A percentile compares a stretch with the other conserved stretches of the same genome.
Conservation (phyloP, 1,140 invertebrate genomes). For the Heliconius nattereri region DNA sequence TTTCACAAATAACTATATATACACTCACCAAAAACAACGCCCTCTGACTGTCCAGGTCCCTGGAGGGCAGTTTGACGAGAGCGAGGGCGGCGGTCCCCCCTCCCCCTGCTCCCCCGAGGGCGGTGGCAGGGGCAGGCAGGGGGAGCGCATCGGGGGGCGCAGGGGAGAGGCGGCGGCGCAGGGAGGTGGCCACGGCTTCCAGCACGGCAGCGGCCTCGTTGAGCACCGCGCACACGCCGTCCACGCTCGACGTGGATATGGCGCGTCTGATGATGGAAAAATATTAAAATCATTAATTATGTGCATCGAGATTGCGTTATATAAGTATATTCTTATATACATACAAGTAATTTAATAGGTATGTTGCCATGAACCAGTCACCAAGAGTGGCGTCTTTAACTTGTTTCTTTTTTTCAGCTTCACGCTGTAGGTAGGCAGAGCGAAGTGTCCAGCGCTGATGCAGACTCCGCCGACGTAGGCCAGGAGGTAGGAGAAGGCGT, state of each 20-base stretch:
- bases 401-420: too few relatives aligned
- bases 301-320: too few relatives aligned
- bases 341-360: too few relatives aligned
- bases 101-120: constrained; percentile 83
- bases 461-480: too few relatives aligned
- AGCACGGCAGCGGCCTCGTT: constrained; percentile 95
- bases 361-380: too few relatives aligned
- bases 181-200: constrained; percentile 90
- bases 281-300: too few relatives aligned
- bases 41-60: constrained; percentile 89
- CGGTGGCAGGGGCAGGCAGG: constrained; percentile 87
- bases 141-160: constrained; percentile 94
- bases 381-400: too few relatives aligned
- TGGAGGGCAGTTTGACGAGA: constrained; percentile 81
- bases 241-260: constrained; percentile 93
- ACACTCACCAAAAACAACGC: constrained; percentile 86
- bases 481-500: too few relatives aligned
- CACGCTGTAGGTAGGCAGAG: too few relatives aligned
- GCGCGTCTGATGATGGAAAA: constrained; percentile 81
- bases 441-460: too few relatives aligned
- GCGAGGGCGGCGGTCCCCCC: constrained; percentile 56
- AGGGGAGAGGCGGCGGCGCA: constrained; percentile 88
- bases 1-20: too few relatives aligned
- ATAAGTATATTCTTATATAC: too few relatives aligned
- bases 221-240: constrained; percentile 97